Evolutionary conservation across 2,888 invertebrate genomes (phyloP).

Genomic region (Gerris lacustris): DNA sequence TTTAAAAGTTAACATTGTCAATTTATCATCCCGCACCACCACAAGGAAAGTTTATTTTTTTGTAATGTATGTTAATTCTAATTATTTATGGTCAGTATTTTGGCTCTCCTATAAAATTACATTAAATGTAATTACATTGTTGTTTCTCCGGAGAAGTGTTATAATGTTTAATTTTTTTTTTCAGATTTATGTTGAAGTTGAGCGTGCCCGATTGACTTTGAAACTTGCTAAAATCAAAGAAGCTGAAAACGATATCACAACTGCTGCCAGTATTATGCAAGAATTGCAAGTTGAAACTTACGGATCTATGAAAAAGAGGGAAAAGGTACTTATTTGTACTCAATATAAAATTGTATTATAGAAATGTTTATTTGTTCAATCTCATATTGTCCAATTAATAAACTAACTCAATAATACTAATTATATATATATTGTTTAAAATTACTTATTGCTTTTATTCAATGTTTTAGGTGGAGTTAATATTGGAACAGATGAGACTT

Average conservation of each 20-base stretch:
- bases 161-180: slow-evolving; percentile 14
- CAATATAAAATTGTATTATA: neutral
- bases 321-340: slow-evolving; percentile 50
- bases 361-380: neutral
- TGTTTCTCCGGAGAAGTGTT: too few relatives aligned
- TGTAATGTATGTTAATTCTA: too few relatives aligned
- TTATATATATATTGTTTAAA: too few relatives aligned
- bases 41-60: too few relatives aligned
- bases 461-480: slow-evolving; percentile 56
- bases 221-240: slow-evolving; percentile 75
- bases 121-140: too few relatives aligned
- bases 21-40: too few relatives aligned
- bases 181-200: slow-evolving; percentile 97
- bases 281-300: slow-evolving; percentile 96
- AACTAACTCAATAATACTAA: too few relatives aligned
- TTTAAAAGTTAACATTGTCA: too few relatives aligned
- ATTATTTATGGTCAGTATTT: too few relatives aligned
- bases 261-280: slow-evolving; percentile 87
- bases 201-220: slow-evolving; percentile 88
- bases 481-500: slow-evolving; percentile 95
- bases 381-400: neutral
- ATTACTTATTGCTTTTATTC: neutral
- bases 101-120: too few relatives aligned
- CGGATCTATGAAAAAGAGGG: slow-evolving; percentile 95
- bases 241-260: slow-evolving; percentile 67